A percentile compares a stretch with the other conserved stretches of the same genome.
Evolutionary conservation across 2,797 vertebrate species (phyloP).

Genomic region (Pachyuromys duprasi): DNA sequence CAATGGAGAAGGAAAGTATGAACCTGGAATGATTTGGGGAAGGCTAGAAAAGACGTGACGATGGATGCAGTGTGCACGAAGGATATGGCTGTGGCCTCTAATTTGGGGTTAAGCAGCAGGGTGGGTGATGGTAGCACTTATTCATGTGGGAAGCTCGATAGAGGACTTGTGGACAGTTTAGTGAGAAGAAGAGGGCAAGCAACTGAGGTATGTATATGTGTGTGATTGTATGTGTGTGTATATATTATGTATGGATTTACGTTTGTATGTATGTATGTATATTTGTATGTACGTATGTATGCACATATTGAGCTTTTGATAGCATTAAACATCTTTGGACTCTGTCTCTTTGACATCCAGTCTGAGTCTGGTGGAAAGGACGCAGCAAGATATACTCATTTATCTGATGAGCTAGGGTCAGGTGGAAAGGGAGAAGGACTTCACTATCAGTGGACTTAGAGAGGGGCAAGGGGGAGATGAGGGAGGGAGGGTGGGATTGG

Average conservation of each 20-base stretch:
- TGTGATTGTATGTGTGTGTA: neutral
- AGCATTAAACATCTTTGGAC: neutral
- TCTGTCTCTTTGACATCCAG: constrained; percentile 41
- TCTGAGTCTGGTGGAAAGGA: constrained; percentile 20
- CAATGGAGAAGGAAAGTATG: neutral
- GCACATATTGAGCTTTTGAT: neutral
- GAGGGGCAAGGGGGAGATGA: no score
- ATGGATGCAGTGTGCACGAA: neutral
- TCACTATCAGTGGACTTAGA: no score
- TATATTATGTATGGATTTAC: neutral
- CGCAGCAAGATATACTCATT: constrained; percentile 19
- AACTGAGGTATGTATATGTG: neutral
- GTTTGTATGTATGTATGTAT: neutral
- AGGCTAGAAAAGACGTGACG: neutral
- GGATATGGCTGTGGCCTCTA: neutral
- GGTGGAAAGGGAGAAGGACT: no score
- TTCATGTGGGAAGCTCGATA: neutral
- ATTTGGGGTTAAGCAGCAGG: constrained; percentile 27
- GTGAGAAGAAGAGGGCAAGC: neutral
- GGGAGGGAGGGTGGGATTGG: no score
- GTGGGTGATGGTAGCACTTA: neutral
- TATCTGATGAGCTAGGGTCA: no score
- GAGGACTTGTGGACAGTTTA: neutral
- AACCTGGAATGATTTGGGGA: neutral
- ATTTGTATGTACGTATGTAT: neutral